Evolutionary conservation across 2,797 vertebrate species (phyloP).

Genomic region (Iguana delicatissima): DNA sequence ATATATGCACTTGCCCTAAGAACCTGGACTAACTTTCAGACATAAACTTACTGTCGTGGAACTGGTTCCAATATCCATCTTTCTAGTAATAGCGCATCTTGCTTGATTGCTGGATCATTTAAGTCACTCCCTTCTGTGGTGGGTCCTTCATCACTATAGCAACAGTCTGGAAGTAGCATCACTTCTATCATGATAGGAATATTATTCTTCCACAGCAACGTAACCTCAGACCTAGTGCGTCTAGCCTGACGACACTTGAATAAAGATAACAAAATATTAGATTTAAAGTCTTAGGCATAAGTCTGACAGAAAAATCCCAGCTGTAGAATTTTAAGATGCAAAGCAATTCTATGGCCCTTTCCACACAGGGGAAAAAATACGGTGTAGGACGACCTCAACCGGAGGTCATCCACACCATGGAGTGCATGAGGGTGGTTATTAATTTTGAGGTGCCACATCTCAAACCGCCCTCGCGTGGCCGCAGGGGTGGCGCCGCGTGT

Average conservation of each 20-base stretch:
- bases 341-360: not conserved
- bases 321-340: slow-evolving; percentile 18
- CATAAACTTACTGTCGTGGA: slow-evolving; percentile 91
- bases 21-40: slow-evolving; percentile 19
- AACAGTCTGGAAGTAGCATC: slow-evolving; percentile 98
- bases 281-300: slow-evolving; percentile 21
- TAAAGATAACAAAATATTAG: slow-evolving; percentile 45
- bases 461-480: no score
- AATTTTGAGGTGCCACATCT: no score
- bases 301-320: not conserved
- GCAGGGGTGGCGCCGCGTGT: no score
- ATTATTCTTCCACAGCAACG: slow-evolving; percentile 95
- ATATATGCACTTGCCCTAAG: not conserved
- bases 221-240: slow-evolving; percentile 93
- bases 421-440: no score
- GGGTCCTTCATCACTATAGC: slow-evolving; percentile 95
- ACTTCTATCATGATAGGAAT: slow-evolving; percentile 99
- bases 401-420: no score
- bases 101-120: slow-evolving; percentile 95
- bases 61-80: slow-evolving; percentile 97
- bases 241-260: slow-evolving; percentile 94
- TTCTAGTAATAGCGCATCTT: slow-evolving; percentile 94
- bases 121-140: slow-evolving; percentile 90
- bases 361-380: no score
- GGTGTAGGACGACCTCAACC: no score